Base-by-base conservation (phyloP, 2,113 vertebrate species). In the Sorex araneus region DNA sequence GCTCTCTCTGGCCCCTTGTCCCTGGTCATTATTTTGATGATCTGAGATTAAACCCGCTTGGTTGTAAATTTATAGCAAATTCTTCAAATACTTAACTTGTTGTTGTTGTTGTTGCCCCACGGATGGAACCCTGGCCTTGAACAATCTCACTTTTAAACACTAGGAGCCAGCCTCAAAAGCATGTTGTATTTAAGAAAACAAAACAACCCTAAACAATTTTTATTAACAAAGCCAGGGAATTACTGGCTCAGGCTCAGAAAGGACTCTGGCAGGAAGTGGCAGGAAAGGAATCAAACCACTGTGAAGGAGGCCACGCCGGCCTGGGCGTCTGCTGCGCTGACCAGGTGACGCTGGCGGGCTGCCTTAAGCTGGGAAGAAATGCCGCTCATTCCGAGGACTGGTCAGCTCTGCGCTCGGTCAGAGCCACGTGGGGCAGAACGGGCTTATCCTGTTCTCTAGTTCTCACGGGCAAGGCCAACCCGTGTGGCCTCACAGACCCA, bases 211-310 rank as follows among this genome's bases (percentile, higher is more conserved):
- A 89, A 82, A 63, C 88, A 75, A 30, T 8, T 64, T 93, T 92
- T 95, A 83, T n/a, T 71, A 93, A 88, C 66, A 96, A 93, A 83
- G 95, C 71, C 70, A 79, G 66, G 21, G 67, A 94, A 95, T 92
- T 67, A 34, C 32, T 89, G 85, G 88, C 90, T 30, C 43, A 34
- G 47, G 78, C n/a, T 93, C 94, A 93, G 82, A 94, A 78, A 86
- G 83, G 87, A 90, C 74, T 43, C 27, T 77, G 84, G 87, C 80
- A 92, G 71, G 54, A 90, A 75, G 25, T 85, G 70, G 57, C 64
- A 95, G 82, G 94, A 93, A 97, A 90, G 92, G 60, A 88, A 93
- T 92, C 32, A 84, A 88, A 79, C 36, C 79, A 64, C 45, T 85
- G 32, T 92, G 63, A 90, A 71, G 80, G 57, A 79, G 79, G 66